Base-by-base conservation (phyloP, 92 coral and sea anemone species). In the Palythoa caribaeorum region DNA sequence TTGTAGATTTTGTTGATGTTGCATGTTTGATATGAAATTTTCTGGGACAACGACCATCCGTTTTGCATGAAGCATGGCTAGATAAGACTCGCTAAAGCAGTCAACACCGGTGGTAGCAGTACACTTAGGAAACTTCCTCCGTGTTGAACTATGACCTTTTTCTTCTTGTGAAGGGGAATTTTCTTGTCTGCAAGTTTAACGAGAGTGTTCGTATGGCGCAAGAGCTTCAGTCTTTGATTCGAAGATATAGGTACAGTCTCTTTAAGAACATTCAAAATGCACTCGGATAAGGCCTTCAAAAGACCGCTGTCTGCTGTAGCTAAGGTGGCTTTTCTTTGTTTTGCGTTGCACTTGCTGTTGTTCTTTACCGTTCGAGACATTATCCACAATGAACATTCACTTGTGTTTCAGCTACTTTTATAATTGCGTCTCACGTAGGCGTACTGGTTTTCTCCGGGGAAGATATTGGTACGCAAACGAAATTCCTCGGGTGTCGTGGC, bases 401-500 rank as follows among this genome's bases (percentile, higher is more conserved):
- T 55, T 55, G 16, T 55, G 62, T 55, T 55, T 55, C 17, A 55
- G 62, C 62, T 55, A 55, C 62, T 55, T 55, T 55, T 55, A 55
- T 55, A 55, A 55, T 55, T 55, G 62, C 62, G 62, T 55, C 62
- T 55, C 62, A 55, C 62, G 62, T 55, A 55, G 62, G 62, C 62
- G 62, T 55, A 55, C 62, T 55, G 17, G 3, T 55, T 55, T 55
- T 55, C 62, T 2, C 62, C 62, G 62, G 62, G 62, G 16, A 55
- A 55, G 62, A 55, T 55, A 55, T 55, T 55, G 17, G 62, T 55
- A 8, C 62, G 62, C 62, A 55, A 55, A 55, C 62, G 62, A 55
- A 55, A 86, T 55, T 90, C 87, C 20, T 71, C 86, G 5, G 84
- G 90, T 38, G 93, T 92, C 62, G 84, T 69, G 44, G 92, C 92